Evolutionary conservation across 2,113 vertebrate species (phyloP), one percentile per base, ranked within the genome.

Genomic region (Ammodramus savannarum): DNA sequence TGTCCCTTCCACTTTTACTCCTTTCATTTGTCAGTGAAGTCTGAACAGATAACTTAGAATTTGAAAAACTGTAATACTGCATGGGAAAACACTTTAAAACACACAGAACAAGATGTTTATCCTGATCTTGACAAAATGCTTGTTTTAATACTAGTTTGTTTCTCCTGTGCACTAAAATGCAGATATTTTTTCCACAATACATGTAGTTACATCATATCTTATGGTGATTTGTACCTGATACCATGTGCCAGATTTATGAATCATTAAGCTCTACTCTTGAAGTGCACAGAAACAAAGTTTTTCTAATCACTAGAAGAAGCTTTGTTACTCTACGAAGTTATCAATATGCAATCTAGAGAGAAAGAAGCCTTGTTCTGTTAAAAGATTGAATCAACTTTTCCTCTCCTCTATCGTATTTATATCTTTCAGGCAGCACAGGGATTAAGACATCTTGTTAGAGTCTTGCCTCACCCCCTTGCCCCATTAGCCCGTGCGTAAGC

Each of bases 381-480:
- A 83, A 91, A 91, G 94, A 96, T 32, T 77, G 67, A 84, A 90
- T 96, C 85, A 93, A 39, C 90, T 94, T 86, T 90, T 96, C 91
- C 73, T 92, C 86, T 92, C 51, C 51, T 88, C 93, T 92, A 93
- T 94, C 95, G 80, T 63, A 67, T 16, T 94, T 90, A n/a, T 84
- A 78, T 95, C 88, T 94, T 63, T 51, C 34, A 86, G 79, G 80
- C 75, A 84, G 83, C 52, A 44, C 34, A 51, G 68, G 85, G 85
- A 83, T 91, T 95, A 87, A 88, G 87, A 93, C 17, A 18, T 18
- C 25, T 76, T 85, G 87, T 89, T 94, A 34, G 90, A 49, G 72
- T 94, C 90, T 95, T 97, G 93, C 93, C 57, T 93, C 89, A 96
- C 73, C 87, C 91, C 72, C 79, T 86, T 87, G 82, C 91, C 85